Evolutionary conservation across 2,797 vertebrate species (phyloP).

Genomic region (Lagocephalus sceleratus): DNA sequence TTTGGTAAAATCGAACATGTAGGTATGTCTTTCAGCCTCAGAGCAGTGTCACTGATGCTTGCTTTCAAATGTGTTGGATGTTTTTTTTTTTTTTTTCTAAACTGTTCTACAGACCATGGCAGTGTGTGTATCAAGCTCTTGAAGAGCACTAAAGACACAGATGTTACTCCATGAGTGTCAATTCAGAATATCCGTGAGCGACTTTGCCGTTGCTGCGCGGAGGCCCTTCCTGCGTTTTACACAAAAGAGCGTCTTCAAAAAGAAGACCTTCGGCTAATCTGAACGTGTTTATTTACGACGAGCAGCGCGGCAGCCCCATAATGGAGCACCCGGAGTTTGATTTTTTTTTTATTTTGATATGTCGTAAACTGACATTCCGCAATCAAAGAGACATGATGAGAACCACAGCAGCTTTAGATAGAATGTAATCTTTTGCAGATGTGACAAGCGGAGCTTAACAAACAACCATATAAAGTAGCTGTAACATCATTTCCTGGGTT

Average conservation of each 20-base stretch:
- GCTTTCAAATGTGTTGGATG: too few species aligned
- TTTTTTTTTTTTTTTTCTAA: too few species aligned
- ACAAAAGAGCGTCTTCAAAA: not conserved
- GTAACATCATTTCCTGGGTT: too few species aligned
- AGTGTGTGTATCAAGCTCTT: too few species aligned
- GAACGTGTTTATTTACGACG: not conserved
- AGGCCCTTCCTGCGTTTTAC: not conserved
- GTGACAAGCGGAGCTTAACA: too few species aligned
- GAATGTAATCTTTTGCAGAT: not conserved
- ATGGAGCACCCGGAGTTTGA: not conserved
- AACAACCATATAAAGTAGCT: too few species aligned
- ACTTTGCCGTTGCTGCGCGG: constrained; percentile 35
- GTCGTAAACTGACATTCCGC: not conserved
- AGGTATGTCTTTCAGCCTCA: too few species aligned
- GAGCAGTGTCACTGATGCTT: too few species aligned
- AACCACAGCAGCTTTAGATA: not conserved
- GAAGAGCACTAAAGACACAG: too few species aligned
- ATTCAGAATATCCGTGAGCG: constrained; percentile 32
- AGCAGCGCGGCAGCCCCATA: not conserved
- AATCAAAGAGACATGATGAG: not conserved
- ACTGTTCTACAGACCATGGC: too few species aligned
- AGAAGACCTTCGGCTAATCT: not conserved
- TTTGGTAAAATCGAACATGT: too few species aligned
- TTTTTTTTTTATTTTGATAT: not conserved
- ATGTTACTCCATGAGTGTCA: too few species aligned